phyloP scores from a whole-genome alignment of 2,113 vertebrate species.

The Empidonax alnorum region DNA sequence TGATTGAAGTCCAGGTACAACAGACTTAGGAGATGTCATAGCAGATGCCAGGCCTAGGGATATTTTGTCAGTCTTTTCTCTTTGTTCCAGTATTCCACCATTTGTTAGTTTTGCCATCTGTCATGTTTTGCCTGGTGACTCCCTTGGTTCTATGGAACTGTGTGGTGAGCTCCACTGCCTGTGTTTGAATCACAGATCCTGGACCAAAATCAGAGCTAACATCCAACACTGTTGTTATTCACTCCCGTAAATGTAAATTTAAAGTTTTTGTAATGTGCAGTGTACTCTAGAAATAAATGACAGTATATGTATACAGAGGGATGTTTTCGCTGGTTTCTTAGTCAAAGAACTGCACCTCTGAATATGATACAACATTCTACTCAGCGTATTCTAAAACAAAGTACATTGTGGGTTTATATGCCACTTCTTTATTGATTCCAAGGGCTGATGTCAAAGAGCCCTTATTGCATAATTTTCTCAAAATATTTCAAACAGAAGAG shows the following conservation, averaged over 20 bases:
- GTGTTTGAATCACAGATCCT: background rate
- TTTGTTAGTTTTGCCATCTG: conserved; percentile 41
- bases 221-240: background rate
- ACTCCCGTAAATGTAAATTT: background rate
- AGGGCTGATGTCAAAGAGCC: background rate
- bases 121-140: background rate
- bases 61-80: conserved; percentile 18
- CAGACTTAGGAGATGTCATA: conserved; percentile 21
- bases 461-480: background rate
- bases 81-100: background rate
- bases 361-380: background rate
- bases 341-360: background rate
- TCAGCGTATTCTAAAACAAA: background rate
- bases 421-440: background rate
- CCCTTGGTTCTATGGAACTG: background rate
- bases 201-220: background rate
- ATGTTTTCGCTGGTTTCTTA: background rate
- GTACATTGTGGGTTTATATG: background rate
- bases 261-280: background rate
- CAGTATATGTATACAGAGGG: background rate
- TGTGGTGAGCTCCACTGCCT: background rate
- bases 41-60: conserved; percentile 21
- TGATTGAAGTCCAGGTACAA: conserved; percentile 19
- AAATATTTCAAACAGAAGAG: background rate
- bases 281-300: background rate